Evolutionary conservation across 1,140 invertebrate species (phyloP), one percentile per base, ranked within the genome.

Genomic region (Brachionus asplanchnoidis): DNA sequence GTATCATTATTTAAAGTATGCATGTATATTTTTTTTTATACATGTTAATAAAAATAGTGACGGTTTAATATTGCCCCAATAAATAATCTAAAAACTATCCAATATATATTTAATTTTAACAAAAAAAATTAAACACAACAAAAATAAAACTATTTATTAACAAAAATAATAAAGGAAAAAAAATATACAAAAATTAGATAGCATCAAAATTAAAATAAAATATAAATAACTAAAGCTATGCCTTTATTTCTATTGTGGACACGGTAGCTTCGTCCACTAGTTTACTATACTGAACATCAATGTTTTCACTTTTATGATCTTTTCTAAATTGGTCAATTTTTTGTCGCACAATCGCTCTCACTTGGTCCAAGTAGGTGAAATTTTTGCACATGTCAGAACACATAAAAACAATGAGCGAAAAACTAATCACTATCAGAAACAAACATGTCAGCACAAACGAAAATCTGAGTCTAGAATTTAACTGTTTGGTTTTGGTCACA

Each of bases 201-300:
- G 6, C 32, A 36, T 5, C 32, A 36, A 1, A 36, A 36, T 36
- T 36, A 2, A 36, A 7, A 36, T 0, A 7, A 36, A 36, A 36
- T n/a, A n/a, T n/a, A n/a, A 7, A 36, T 36, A 7, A 36, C 26
- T 28, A 28, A 28, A 36, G 32, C 32, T 36, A 36, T 36, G 32
- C 32, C 6, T 73, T 73, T 42, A 73, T 20, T 73, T 73, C 68
- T 5, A 73, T 73, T 6, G 68, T 73, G 5, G 68, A 73, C 68
- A 42, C 68, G 0, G 68, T 73, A 17, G 68, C 68, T 20, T 73
- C 68, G 17, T 73, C 68, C 9, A 42, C 7, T 42, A 73, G 32
- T 11, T 73, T 73, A 17, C 68, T 73, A 44, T 73, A 73, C 20
- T 73, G 68, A 8, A 73, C 68, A 42, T 42, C 68, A 73, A 73